These are phyloP conservation scores for Slavum lentiscoides DNA, from an alignment of 2,888 invertebrate species.

Conservation along the genomic window DNA sequence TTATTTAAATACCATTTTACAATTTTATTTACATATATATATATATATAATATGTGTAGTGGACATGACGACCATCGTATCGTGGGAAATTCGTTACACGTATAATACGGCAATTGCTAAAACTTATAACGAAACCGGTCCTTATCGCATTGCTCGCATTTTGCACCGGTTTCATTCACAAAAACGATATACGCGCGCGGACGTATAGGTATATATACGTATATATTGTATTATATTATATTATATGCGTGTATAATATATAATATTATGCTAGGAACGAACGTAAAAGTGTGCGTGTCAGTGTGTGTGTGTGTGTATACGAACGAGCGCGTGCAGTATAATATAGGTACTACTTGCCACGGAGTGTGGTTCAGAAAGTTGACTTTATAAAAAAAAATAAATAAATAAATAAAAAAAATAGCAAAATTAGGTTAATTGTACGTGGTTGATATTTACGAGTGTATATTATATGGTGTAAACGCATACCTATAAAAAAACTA, in stretches of 20 bases:
- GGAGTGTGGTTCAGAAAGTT: slow-evolving; percentile 31
- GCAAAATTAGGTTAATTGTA: slow-evolving; percentile 25
- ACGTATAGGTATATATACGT: neutral
- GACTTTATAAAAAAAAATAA: neutral
- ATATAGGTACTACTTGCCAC: too few species aligned
- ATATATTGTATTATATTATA: neutral
- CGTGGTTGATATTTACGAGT: neutral
- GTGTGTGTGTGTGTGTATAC: too few species aligned
- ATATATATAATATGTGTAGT: too few species aligned
- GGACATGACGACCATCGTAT: neutral
- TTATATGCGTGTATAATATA: neutral
- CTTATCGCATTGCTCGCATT: slow-evolving; percentile 18
- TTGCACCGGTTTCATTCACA: slow-evolving; percentile 40
- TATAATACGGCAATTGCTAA: neutral
- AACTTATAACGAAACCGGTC: slow-evolving; percentile 15
- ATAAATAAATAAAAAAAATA: neutral
- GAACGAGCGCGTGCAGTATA: neutral
- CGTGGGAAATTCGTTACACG: slow-evolving; percentile 9
- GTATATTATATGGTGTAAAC: neutral
- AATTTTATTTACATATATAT: too few species aligned
- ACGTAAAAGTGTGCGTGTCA: too few species aligned
- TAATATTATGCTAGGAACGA: neutral
- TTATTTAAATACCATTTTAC: too few species aligned
- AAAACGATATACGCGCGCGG: neutral
- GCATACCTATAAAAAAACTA: neutral